These are phyloP conservation scores for Bos indicus DNA, from an alignment of 2,113 vertebrate species.

Conservation along the genomic window DNA sequence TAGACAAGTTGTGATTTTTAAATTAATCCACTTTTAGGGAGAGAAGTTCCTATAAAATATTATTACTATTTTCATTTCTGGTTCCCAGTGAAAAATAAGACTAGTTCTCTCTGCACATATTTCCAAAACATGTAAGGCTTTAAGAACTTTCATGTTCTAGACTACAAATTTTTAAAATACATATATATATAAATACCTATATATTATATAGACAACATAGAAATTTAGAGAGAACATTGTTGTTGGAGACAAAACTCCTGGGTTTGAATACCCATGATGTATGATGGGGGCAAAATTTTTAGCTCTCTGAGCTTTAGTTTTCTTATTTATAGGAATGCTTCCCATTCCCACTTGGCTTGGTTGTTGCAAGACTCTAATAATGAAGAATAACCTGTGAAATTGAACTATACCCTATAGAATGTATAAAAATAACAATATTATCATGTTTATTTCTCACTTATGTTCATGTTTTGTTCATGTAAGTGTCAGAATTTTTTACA, in stretches of 20 bases:
- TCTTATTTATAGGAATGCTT: not conserved
- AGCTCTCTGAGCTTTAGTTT: not conserved
- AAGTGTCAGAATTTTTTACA: not conserved
- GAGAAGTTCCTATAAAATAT: not conserved
- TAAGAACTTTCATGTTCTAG: not conserved
- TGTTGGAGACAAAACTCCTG: not conserved
- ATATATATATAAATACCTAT: not conserved
- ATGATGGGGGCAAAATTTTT: not conserved
- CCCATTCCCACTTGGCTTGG: not conserved
- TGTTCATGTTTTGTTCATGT: not conserved
- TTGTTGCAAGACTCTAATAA: not conserved
- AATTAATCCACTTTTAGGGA: not conserved
- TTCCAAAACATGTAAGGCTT: not conserved
- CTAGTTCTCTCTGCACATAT: not conserved
- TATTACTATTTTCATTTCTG: not conserved
- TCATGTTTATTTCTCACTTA: not conserved
- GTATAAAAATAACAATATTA: not conserved
- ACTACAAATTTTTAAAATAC: not conserved
- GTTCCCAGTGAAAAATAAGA: not conserved
- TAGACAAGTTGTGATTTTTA: constrained; percentile 1
- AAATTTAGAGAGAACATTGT: not conserved
- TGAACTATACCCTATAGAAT: not conserved
- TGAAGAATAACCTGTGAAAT: not conserved
- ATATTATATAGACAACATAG: not conserved
- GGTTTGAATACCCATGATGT: not conserved